These are phyloP conservation scores for Chrysomela aeneicollis DNA, from an alignment of 2,888 invertebrate genomes.

Conservation along the genomic window DNA sequence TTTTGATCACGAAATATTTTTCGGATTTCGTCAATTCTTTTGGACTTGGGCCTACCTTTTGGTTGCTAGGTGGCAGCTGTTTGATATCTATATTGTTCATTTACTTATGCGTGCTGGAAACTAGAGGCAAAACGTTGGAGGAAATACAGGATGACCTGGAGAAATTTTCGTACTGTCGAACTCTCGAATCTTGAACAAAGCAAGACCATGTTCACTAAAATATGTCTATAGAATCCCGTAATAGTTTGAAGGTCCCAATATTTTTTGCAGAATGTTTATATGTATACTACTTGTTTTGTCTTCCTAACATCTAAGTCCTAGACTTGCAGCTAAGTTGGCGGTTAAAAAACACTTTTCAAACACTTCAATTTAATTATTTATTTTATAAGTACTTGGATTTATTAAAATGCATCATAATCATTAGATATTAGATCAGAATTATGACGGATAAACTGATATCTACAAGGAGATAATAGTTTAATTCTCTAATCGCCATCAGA, in stretches of 20 bases:
- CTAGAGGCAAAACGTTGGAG: conserved; percentile 29
- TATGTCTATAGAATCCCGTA: not conserved
- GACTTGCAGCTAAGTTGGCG: no score
- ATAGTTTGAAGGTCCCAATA: not conserved
- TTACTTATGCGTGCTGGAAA: conserved; percentile 38
- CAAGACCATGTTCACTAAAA: not conserved
- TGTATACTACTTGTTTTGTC: no score
- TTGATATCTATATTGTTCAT: conserved; percentile 40
- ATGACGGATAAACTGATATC: no score
- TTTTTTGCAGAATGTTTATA: no score
- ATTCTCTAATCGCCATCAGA: no score
- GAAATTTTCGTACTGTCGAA: conserved; percentile 9
- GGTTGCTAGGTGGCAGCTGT: conserved; percentile 44
- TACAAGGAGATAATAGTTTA: no score
- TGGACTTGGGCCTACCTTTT: conserved; percentile 44
- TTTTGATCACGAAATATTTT: conserved; percentile 46
- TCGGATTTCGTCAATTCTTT: conserved; percentile 33
- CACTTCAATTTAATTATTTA: no score
- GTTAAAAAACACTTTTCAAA: no score
- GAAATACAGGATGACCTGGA: conserved; percentile 30
- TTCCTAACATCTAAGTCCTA: no score
- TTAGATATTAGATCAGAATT: no score
- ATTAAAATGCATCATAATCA: no score
- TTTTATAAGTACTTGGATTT: no score
- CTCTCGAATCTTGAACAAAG: not conserved